phyloP scores from a whole-genome alignment of 2,888 invertebrate species.

The Erpobdella octoculata region DNA sequence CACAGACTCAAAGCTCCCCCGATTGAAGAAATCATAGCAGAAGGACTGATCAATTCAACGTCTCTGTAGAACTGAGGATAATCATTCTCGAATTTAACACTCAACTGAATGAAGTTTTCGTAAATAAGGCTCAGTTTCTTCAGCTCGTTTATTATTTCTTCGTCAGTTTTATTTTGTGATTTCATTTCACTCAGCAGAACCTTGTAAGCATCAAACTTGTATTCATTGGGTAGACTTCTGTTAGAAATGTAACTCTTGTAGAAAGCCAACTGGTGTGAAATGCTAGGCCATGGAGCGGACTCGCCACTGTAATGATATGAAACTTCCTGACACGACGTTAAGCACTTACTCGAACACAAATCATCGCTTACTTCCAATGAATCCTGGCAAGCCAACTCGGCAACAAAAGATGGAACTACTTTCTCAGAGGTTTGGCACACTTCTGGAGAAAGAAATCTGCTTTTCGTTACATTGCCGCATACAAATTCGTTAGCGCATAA shows the following conservation, averaged over 20 bases:
- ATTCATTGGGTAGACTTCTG: background rate
- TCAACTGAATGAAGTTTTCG: slow-evolving; percentile 23
- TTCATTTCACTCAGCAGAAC: background rate
- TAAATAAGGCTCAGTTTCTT: background rate
- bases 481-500: background rate
- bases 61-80: slow-evolving; percentile 3
- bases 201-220: background rate
- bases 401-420: slow-evolving; percentile 1
- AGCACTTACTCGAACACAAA: background rate
- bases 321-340: slow-evolving; percentile 7
- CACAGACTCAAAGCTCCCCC: slow-evolving; percentile 25
- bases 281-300: slow-evolving; percentile 17
- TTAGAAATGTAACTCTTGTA: slow-evolving; percentile 11
- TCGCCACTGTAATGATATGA: slow-evolving; percentile 7
- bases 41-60: background rate
- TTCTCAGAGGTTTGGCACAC: background rate
- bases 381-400: slow-evolving; percentile 12
- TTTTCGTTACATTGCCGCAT: slow-evolving; percentile 9
- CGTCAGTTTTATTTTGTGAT: background rate
- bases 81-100: slow-evolving; percentile 11
- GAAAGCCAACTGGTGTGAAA: slow-evolving; percentile 14
- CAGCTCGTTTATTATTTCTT: background rate
- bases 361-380: background rate
- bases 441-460: background rate
- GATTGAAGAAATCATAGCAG: slow-evolving; percentile 7